Evolutionary conservation across 1,140 invertebrate genomes (phyloP).

Genomic region (Idris sp.): DNA sequence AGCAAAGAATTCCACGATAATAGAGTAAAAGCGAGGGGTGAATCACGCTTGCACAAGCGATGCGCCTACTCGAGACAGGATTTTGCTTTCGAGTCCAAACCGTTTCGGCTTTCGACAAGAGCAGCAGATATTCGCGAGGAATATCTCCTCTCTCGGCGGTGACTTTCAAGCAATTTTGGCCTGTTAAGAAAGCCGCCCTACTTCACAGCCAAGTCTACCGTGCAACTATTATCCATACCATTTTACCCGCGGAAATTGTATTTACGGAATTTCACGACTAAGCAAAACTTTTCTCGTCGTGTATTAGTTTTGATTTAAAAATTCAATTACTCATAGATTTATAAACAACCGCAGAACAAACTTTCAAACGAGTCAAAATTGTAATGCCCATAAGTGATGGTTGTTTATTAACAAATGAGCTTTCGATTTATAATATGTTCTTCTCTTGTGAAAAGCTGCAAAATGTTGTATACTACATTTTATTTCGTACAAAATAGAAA

Average conservation of each 20-base stretch:
- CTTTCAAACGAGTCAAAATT: constrained; percentile 1
- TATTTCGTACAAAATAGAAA: too few species aligned
- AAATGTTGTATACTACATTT: too few species aligned
- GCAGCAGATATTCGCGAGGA: constrained; percentile 45
- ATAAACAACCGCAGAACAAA: background rate
- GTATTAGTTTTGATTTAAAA: constrained; percentile 22
- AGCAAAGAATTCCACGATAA: constrained; percentile 51
- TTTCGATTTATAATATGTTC: too few species aligned
- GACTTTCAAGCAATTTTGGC: constrained; percentile 55
- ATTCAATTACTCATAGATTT: constrained; percentile 44
- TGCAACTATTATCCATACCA: constrained; percentile 40
- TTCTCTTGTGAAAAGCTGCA: too few species aligned
- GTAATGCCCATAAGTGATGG: background rate
- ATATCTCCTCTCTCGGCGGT: constrained; percentile 33
- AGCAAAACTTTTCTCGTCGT: constrained; percentile 17
- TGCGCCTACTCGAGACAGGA: constrained; percentile 47
- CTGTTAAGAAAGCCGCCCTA: constrained; percentile 35
- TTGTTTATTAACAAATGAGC: too few species aligned
- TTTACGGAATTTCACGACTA: constrained; percentile 37
- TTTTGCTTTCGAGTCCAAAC: constrained; percentile 53
- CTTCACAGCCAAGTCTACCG: constrained; percentile 29
- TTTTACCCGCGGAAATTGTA: constrained; percentile 47
- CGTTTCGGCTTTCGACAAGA: constrained; percentile 47
- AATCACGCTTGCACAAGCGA: constrained; percentile 49
- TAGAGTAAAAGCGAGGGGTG: constrained; percentile 44